Evolutionary conservation across 2,888 invertebrate genomes (phyloP), one percentile per base, ranked within the genome.

Genomic region (Chaetogeoica ovagalla): DNA sequence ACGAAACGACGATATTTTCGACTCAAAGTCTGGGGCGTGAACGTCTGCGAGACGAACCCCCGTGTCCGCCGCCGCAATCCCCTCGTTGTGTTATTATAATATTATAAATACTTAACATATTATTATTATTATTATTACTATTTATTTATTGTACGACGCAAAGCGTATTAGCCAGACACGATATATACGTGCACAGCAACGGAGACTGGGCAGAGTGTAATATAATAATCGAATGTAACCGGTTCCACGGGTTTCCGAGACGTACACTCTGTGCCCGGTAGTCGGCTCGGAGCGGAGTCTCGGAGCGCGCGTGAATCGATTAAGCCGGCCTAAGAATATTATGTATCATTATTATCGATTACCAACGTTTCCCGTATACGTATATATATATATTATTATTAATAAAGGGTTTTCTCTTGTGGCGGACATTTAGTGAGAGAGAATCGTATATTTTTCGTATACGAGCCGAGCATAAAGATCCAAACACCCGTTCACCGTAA

Each of bases 231-330:
- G 37, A 19, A 2, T 43, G 19, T 55, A 66, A 75, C 75, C 75
- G 65, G 75, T 75, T 66, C 39, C n/a, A 13, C 13, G 23, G 30
- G 30, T 30, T 30, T 30, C 30, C 19, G 52, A 2, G 52, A 17
- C 17, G 48, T 17, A 48, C 30, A 52, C 1, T 17, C 11, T 66
- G 75, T 66, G 62, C 72, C 21, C 75, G 39, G 75, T 75, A 75
- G 66, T 68, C 75, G 43, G 39, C 6, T 0, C 19, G 8, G 19
- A 17, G 7, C 48, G 21, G 48, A 52, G 30, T 30, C 30, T 1
- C 30, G 30, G 30, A 30, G 30, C 30, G 30, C 30, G 30, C 30
- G 43, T 55, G 66, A 68, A 75, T 75, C 57, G 30, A 59, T 48
- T 75, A 68, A 57, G 43, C 39, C 21, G 57, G n/a, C 30, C 43